Conservation (phyloP, 2,113 vertebrate species). For the Malurus alboscapulatus region DNA sequence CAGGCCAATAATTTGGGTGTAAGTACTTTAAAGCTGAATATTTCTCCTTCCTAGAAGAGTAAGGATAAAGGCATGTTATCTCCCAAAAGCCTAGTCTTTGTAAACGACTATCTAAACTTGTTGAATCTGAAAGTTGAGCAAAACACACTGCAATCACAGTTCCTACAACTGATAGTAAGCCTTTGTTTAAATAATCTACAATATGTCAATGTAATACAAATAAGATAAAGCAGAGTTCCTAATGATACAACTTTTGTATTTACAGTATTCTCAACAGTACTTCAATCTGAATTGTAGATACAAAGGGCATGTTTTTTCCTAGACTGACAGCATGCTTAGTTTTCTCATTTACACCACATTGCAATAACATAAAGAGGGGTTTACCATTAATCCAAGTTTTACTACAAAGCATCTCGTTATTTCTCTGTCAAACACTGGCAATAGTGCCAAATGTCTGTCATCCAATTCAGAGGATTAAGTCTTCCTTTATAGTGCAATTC, state of each 20-base stretch:
- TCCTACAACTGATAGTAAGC: conserved; percentile 56
- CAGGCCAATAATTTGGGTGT: conserved; percentile 27
- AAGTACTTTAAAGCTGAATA: conserved; percentile 35
- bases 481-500: conserved; percentile 78
- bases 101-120: conserved; percentile 54
- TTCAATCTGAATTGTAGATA: conserved; percentile 64
- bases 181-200: conserved; percentile 64
- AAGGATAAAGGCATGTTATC: conserved; percentile 44
- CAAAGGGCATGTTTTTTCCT: conserved; percentile 47
- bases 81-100: conserved; percentile 22
- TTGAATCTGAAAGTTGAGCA: conserved; percentile 51
- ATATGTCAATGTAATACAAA: conserved; percentile 68
- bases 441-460: conserved; percentile 81
- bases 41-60: neutral
- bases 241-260: conserved; percentile 71
- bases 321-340: conserved; percentile 71
- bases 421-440: conserved; percentile 76
- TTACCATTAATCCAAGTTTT: conserved; percentile 83
- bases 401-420: conserved; percentile 79
- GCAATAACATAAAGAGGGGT: conserved; percentile 80
- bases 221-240: conserved; percentile 64
- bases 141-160: conserved; percentile 47
- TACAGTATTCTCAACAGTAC: conserved; percentile 69
- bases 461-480: conserved; percentile 78
- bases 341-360: conserved; percentile 77